Conservation (phyloP, 2,113 vertebrate genomes). For the Seriola rivoliana region DNA sequence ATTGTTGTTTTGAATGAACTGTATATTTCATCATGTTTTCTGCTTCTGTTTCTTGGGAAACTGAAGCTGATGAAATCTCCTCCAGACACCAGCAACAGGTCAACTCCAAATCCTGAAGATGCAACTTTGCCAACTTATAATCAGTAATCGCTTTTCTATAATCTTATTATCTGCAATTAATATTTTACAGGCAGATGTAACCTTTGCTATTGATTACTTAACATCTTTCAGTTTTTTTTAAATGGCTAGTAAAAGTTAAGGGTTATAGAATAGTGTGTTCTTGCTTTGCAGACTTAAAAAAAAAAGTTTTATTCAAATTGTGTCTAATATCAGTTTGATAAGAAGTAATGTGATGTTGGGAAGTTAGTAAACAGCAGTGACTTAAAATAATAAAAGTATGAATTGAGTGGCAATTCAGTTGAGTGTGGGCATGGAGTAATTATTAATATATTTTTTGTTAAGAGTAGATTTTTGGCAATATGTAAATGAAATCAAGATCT, state of each 20-base stretch:
- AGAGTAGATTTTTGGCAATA: neutral
- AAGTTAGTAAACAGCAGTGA: neutral
- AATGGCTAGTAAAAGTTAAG: conserved; percentile 14
- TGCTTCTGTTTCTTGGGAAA: conserved; percentile 21
- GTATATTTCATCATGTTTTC: neutral
- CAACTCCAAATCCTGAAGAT: neutral
- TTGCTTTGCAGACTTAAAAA: neutral
- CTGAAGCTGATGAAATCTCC: neutral
- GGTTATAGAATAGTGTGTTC: neutral
- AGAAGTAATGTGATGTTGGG: neutral
- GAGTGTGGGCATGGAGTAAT: neutral
- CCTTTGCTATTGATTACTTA: neutral
- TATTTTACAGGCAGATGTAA: neutral
- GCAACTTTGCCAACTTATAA: neutral
- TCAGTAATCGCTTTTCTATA: conserved; percentile 3
- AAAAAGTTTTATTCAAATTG: no score
- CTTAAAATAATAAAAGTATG: neutral
- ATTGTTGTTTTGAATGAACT: neutral
- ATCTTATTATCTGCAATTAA: neutral
- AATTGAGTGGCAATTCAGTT: neutral
- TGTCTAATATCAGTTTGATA: neutral
- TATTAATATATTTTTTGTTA: neutral
- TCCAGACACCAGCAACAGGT: neutral
- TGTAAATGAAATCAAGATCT: neutral
- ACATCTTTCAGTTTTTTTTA: neutral